Base-by-base conservation (phyloP, 1,140 invertebrate species). In the Harpegnathos saltator region DNA sequence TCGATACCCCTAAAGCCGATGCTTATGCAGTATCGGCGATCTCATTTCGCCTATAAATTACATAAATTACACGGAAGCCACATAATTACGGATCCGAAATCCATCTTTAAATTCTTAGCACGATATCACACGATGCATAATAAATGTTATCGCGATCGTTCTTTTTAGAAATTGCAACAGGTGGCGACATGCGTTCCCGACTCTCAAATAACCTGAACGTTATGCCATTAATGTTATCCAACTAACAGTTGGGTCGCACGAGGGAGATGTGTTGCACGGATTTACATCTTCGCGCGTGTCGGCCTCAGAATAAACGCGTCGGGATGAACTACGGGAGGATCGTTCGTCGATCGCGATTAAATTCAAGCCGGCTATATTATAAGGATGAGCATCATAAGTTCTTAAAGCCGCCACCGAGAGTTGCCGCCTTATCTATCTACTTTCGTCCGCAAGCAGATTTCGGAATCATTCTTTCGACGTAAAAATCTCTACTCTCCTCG, bases 121-220 rank as follows among this genome's bases (percentile, higher is more conserved):
- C 52, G 33, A 48, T 58, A 78, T 80, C 29, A 69, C 22, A 69
- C 38, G 17, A 26, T 63, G 38, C 62, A 75, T 75, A 59, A 77
- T 66, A 80, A 80, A 71, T 80, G 52, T 80, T 80, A 80, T 80
- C 75, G 58, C n/a, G 52, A 80, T 80, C 75, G 52, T 80, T 80
- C 75, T 80, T 80, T 80, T 80, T 69, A 80, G 75, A 80, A 80
- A 80, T 80, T 80, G 75, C 75, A 80, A 80, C 75, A 80, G 75
- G 75, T 80, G 65, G 75, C 33, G 65, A 80, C 75, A 80, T 80
- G 24, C 58, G 69, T 71, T 71, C 65, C 3, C 24, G 50, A 58
- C 33, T 80, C 52, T 71, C 63, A 80, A 80, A 80, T 65, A 78
- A 69, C 22, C 65, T 80, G 58, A 77, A 77, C 74, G 61, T 66